phyloP scores from a whole-genome alignment of 30 jellyfish, hydroid and myxozoan species.

The Hydra vulgaris region DNA sequence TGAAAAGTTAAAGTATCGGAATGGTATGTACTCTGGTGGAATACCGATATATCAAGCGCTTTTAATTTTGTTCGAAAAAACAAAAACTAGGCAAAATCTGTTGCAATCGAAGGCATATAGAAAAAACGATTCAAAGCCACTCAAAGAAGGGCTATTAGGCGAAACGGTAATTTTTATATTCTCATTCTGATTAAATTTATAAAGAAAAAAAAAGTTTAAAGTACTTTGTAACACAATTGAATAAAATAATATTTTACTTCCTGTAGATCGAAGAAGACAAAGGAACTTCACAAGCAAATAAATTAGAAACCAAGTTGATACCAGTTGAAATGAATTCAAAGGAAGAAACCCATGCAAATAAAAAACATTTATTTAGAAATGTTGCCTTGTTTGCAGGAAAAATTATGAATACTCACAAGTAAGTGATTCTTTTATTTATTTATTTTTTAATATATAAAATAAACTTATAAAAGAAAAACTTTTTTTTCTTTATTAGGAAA shows the following conservation, averaged over 20 bases:
- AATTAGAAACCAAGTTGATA: neutral
- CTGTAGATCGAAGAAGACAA: neutral
- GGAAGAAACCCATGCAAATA: neutral
- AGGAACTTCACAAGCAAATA: neutral
- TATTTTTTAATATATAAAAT: neutral
- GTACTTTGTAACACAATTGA: too few relatives aligned
- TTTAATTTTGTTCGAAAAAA: constrained; percentile 16
- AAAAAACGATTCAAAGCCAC: neutral
- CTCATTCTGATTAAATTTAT: neutral
- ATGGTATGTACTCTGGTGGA: constrained; percentile 40
- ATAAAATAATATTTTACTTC: too few relatives aligned
- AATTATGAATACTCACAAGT: neutral
- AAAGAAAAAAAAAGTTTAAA: too few relatives aligned
- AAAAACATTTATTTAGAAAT: neutral
- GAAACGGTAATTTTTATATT: neutral
- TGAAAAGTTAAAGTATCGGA: constrained; percentile 45
- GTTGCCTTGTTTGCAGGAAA: neutral
- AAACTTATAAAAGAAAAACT: neutral
- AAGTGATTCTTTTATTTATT: neutral
- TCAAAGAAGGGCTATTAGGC: neutral
- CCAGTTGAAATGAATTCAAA: neutral
- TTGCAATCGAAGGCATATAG: neutral
- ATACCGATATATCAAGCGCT: constrained; percentile 61
- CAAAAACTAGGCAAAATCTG: constrained; percentile 16
- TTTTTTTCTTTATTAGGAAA: neutral